Evolutionary conservation across 37 sponge, comb jelly and placozoan species (phyloP).

Genomic region (Theonella swinhoei): DNA sequence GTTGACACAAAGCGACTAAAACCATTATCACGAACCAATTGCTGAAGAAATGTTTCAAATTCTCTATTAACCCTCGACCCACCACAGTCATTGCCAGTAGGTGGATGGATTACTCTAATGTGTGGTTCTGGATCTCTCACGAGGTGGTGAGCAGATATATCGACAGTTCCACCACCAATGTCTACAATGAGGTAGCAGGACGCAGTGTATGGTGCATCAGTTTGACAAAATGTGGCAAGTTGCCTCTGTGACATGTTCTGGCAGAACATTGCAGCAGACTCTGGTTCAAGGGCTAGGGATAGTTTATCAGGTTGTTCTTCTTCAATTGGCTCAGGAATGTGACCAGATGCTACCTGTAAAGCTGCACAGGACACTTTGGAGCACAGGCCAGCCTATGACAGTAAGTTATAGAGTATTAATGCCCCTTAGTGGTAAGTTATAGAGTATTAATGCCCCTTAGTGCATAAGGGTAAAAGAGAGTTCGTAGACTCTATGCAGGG

Average conservation of each 20-base stretch:
- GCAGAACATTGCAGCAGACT: slow-evolving; percentile 47
- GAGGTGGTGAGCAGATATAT: slow-evolving; percentile 37
- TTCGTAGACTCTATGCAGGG: no score
- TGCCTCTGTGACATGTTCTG: background rate
- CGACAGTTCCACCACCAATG: slow-evolving; percentile 51
- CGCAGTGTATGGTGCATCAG: background rate
- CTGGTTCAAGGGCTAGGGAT: slow-evolving; percentile 49
- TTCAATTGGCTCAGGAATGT: background rate
- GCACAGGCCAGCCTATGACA: background rate
- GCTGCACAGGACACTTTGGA: background rate
- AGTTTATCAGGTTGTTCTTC: slow-evolving; percentile 30
- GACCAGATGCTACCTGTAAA: background rate
- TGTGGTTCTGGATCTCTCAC: background rate
- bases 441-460: background rate
- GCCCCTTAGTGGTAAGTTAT: background rate
- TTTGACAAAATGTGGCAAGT: no score
- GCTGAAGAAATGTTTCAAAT: slow-evolving; percentile 10
- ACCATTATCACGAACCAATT: slow-evolving; percentile 2
- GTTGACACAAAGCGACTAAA: slow-evolving; percentile 1
- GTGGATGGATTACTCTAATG: slow-evolving; percentile 9
- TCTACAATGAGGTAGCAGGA: slow-evolving; percentile 27
- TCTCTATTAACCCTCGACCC: slow-evolving; percentile 18
- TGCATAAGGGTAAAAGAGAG: no score
- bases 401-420: no score
- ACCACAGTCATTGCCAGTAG: slow-evolving; percentile 40